Evolutionary conservation across 2,113 vertebrate species (phyloP), one percentile per base, ranked within the genome.

Genomic region (Tonatia bakeri): DNA sequence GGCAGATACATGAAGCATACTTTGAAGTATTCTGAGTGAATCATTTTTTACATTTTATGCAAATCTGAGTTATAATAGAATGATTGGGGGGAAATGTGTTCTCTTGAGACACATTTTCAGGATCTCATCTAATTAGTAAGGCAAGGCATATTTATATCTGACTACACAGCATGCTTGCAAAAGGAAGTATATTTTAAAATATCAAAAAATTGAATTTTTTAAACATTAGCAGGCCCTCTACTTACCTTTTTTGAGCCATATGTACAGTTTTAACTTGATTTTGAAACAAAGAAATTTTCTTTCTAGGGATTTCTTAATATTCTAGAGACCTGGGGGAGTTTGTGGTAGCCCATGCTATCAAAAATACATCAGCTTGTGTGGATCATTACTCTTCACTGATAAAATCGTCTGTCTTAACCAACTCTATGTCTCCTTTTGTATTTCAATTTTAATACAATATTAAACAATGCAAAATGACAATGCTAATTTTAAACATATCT

Each of bases 391-490:
- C 77, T 90, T 40, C 33, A 31, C 54, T 83, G 81, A 82, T 47
- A 83, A 52, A 64, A 69, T 67, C 69, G 0, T 92, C 89, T 56
- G 24, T 83, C 84, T 73, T 81, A 77, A 77, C 79, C 28, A 89
- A 40, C 12, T 76, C 59, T 72, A 14, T 28, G 36, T 43, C 19
- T 7, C 1, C 43, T 83, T 93, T 82, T 80, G 16, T 64, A 84
- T 91, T 89, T 95, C 61, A 91, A n/a, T 91, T 93, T 95, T 40
- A 84, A 17, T 80, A 64, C 11, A 75, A 40, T 86, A 90, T 83
- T 95, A 95, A 96, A 91, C 64, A 87, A 69, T 84, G 45, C 54
- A 72, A 89, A 94, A 85, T 64, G 76, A 61, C 61, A 92, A 17
- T 73, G 50, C 43, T 92, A 15, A 31, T 91, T 93, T 96, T 92